phyloP scores from a whole-genome alignment of 2,888 invertebrate species.

The Scaeva pyrastri region DNA sequence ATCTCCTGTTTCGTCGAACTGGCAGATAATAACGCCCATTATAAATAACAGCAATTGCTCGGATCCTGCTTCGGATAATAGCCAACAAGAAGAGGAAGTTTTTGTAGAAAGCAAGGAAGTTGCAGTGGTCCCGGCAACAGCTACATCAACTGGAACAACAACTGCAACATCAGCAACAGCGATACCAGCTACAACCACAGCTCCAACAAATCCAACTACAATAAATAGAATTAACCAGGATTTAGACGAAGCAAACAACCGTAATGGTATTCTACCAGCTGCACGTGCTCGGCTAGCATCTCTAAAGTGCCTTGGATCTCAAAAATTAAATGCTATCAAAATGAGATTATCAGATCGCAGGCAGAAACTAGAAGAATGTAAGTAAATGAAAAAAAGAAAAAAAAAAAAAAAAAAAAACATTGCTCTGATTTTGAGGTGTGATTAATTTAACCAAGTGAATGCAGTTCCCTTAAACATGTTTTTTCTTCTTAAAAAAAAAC shows the following conservation, averaged over 20 bases:
- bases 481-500: not conserved
- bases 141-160: constrained; percentile 35
- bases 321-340: constrained; percentile 87
- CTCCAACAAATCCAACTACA: constrained; percentile 19
- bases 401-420: not conserved
- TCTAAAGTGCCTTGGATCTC: constrained; percentile 88
- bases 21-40: constrained; percentile 83
- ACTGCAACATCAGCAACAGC: constrained; percentile 57
- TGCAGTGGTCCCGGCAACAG: constrained; percentile 11
- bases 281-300: constrained; percentile 86
- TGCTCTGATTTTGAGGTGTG: not conserved
- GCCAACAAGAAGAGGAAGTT: constrained; percentile 81
- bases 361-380: constrained; percentile 83
- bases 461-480: constrained; percentile 10
- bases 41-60: constrained; percentile 81
- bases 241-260: constrained; percentile 77
- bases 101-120: constrained; percentile 79
- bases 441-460: constrained; percentile 12
- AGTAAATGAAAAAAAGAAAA: constrained; percentile 69
- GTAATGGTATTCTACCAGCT: constrained; percentile 81
- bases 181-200: constrained; percentile 50
- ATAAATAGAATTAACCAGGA: constrained; percentile 63
- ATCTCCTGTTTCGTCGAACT: constrained; percentile 80
- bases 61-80: constrained; percentile 81
- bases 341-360: constrained; percentile 85